Percentiles rank a stretch among this genome's conserved stretches.
These are phyloP conservation scores for Oscheius onirici DNA, from an alignment of 2,888 invertebrate genomes.

Conservation along the genomic window DNA sequence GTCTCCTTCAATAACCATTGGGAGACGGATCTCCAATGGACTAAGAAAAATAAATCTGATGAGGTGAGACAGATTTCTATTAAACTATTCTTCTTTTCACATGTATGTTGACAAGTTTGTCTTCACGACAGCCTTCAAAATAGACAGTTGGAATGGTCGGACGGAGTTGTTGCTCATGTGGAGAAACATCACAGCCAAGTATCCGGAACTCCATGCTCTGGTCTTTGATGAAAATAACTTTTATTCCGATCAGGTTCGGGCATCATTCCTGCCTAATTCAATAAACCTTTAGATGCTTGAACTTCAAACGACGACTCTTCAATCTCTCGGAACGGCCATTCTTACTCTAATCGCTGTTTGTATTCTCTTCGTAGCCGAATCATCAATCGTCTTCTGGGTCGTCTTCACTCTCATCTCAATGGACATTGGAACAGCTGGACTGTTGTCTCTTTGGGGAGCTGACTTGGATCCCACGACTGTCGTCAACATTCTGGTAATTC, in stretches of 20 bases:
- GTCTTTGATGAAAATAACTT: constrained; percentile 72
- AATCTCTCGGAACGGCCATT: constrained; percentile 70
- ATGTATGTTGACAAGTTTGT: constrained; percentile 67
- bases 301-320: constrained; percentile 65
- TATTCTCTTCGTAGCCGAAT: constrained; percentile 69
- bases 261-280: not conserved
- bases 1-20: constrained; percentile 70
- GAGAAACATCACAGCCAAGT: constrained; percentile 67
- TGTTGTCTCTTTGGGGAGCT: constrained; percentile 70
- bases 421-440: constrained; percentile 68
- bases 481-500: constrained; percentile 69
- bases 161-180: constrained; percentile 66
- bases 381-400: constrained; percentile 70
- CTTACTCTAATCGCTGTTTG: constrained; percentile 64
- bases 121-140: constrained; percentile 69
- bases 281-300: constrained; percentile 55
- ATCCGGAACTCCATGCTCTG: constrained; percentile 69
- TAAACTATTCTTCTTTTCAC: not conserved
- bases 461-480: constrained; percentile 71
- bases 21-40: constrained; percentile 66
- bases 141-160: constrained; percentile 66
- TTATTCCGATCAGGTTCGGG: constrained; percentile 67
- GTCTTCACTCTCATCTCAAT: constrained; percentile 67
- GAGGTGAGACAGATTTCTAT: not conserved
- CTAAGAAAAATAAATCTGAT: constrained; percentile 11